These are phyloP conservation scores for Indri indri DNA, from an alignment of 2,113 vertebrate species.

Conservation along the genomic window DNA sequence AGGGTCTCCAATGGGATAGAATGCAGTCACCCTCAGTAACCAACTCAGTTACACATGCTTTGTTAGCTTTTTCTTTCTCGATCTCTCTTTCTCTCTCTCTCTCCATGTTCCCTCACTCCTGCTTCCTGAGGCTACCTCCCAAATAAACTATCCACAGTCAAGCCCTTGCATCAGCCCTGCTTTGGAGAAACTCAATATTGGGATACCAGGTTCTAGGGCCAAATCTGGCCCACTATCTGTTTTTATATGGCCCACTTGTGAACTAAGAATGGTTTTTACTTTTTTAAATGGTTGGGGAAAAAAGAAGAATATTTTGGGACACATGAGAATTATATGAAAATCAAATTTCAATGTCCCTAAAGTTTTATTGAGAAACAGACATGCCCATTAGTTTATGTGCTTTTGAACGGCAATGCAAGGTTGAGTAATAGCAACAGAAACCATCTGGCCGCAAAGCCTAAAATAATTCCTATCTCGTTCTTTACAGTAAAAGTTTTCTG, in stretches of 20 bases:
- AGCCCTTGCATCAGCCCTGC: neutral
- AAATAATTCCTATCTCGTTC: slow-evolving; percentile 5
- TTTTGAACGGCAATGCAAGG: neutral
- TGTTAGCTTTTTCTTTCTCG: neutral
- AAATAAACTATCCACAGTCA: neutral
- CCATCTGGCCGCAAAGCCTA: neutral
- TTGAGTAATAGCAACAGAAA: neutral
- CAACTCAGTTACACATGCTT: neutral
- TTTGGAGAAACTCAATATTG: neutral
- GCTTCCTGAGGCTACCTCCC: neutral
- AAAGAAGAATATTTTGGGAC: neutral
- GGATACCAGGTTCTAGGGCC: neutral
- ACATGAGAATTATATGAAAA: slow-evolving; percentile 13
- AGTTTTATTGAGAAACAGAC: neutral
- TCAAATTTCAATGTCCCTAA: neutral
- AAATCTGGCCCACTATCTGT: neutral
- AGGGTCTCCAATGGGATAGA: neutral
- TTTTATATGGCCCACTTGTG: neutral
- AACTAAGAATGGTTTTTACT: neutral
- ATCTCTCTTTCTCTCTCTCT: neutral
- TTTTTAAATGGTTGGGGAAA: neutral
- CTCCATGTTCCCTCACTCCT: neutral
- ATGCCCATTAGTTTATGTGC: neutral
- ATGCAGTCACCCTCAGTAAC: neutral
- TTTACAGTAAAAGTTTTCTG: neutral